Evolutionary conservation across 2,113 vertebrate genomes (phyloP), one percentile per base, ranked within the genome.

Genomic region (Microtus richardsoni): DNA sequence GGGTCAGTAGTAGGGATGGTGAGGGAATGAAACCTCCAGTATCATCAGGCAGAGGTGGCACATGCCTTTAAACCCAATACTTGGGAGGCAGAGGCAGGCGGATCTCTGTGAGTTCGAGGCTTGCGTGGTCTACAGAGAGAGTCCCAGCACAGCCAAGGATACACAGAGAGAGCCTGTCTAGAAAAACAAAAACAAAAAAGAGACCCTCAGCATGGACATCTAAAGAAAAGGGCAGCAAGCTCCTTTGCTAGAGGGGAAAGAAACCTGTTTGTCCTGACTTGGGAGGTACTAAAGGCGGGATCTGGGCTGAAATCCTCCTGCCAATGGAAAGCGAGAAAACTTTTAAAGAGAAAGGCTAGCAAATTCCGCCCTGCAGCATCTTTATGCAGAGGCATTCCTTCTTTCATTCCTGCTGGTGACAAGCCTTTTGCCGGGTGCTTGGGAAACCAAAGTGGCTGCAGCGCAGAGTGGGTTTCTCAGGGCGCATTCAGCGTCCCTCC

Each of bases 251-350:
- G 58, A 82, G 39, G 70, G 36, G 70, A 82, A 89, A 30, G 62
- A 85, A 89, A 49, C 13, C 47, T 83, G n/a, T 92, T 73, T 86
- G 68, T 90, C 84, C n/a, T 52, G 44, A 86, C 64, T n/a, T 44
- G 49, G 62, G 30, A 82, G 54, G 58, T 39, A 13, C 83, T 87
- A 6, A 91, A 94, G 64, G 33, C 47, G 47, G 62, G 74, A 60
- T 92, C 36, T 58, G 47, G 16, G 54, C 64, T 87, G 62, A 96
- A 93, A 62, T 28, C 22, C 7, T 19, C 11, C 64, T 52, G 84
- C 44, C 84, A 86, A 66, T 33, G 60, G 71, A 68, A 91, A 41
- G 30, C 17, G 41, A 84, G 30, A 91, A 66, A 82, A 17, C 66
- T 28, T 14, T 47, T 66, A 82, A 70, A 73, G 58, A 82, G 79